These are phyloP conservation scores for Ondatra zibethicus DNA, from an alignment of 2,113 vertebrate genomes.

Conservation along the genomic window DNA sequence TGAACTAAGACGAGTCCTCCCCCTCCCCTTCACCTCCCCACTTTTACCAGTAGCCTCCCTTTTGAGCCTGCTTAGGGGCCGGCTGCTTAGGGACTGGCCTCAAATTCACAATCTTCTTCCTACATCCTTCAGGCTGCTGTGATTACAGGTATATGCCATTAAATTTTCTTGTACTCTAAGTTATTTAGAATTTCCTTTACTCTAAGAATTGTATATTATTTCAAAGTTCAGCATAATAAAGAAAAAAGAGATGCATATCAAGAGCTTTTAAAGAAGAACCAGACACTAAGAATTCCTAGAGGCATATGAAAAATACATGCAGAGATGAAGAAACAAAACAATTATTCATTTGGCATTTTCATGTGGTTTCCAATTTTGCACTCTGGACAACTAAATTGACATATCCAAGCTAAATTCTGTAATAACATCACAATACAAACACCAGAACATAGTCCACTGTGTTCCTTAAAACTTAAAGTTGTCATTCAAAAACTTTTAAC, in stretches of 20 bases:
- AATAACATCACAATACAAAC: background rate
- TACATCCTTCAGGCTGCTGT: background rate
- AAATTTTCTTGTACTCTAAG: background rate
- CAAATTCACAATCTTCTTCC: background rate
- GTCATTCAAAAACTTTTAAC: background rate
- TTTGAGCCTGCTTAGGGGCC: background rate
- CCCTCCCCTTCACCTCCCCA: no score
- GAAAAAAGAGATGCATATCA: background rate
- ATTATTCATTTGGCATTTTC: background rate
- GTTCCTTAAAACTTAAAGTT: background rate
- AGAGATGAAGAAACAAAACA: background rate
- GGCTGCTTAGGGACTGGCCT: fast-evolving
- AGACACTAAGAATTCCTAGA: background rate
- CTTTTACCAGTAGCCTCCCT: background rate
- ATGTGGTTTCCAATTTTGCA: conserved; percentile 19
- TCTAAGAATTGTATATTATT: background rate
- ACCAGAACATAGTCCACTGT: background rate
- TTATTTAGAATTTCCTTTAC: conserved; percentile 24
- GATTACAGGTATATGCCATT: fast-evolving
- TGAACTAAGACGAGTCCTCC: background rate
- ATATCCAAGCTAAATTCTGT: background rate
- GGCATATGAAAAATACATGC: background rate
- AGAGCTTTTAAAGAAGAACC: background rate
- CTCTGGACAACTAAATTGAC: background rate
- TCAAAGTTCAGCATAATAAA: background rate